Base-by-base conservation (phyloP, 1,140 invertebrate genomes). In the Drosophila sp. region DNA sequence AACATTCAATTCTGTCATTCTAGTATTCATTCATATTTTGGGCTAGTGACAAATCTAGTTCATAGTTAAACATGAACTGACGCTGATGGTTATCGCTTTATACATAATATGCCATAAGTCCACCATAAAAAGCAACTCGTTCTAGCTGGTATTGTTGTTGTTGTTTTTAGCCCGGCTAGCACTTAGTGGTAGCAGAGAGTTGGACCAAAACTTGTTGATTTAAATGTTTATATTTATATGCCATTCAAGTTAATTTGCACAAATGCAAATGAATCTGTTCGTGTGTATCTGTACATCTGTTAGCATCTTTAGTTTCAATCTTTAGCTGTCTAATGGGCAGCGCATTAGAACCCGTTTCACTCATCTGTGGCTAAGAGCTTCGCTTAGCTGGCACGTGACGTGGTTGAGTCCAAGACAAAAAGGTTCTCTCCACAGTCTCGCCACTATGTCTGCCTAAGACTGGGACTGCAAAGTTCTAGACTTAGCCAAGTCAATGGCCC, bases 141-240 rank as follows among this genome's bases (percentile, higher is more conserved):
- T 71, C 61, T 63, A 21, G 57, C 51, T 40, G 50, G 7, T 51
- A n/a, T 29, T 32, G 2, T n/a, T 32, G 48, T 29, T 34, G 41
- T 16, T 41, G 40, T 41, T 41, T 6, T 18, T 43, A 32, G 29
- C 25, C 56, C 41, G 32, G 18, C 34, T 36, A 71, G 57, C 66
- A 75, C 66, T 75, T 75, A 74, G 45, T 61, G 51, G 56, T 41
- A 46, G 62, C 51, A 9, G 40, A n/a, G 50, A 48, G 27, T 27
- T 9, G 18, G 14, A 48, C 25, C 56, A 59, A 67, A 64, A 72
- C 59, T 53, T 38, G 61, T 73, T 78, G 75, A 89, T 83, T 83
- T 89, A 89, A 89, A 87, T 87, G 79, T 69, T 82, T 83, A 89
- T 83, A 76, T 79, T 72, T 89, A 82, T 89, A 87, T 51, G 75